Percentiles rank a stretch among this genome's conserved stretches.
Evolutionary conservation across 2,888 invertebrate species (phyloP).

Genomic region (Coleophora deauratella): DNA sequence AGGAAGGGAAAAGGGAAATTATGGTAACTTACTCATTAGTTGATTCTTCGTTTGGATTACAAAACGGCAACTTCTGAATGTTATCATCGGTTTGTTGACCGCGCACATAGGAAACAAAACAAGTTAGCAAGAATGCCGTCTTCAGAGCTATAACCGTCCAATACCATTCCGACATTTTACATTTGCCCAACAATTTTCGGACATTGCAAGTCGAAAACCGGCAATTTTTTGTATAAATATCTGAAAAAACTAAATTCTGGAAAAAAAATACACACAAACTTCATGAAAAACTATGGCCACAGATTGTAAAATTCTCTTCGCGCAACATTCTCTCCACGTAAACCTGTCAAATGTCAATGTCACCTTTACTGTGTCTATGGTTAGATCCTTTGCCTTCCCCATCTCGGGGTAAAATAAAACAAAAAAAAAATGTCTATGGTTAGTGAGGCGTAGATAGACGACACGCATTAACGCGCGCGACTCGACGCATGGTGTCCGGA

Average conservation of each 20-base stretch:
- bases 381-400: not conserved
- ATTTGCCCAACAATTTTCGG: conserved; percentile 48
- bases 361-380: not conserved
- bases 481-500: too few relatives aligned
- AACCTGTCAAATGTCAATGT: not conserved
- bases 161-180: conserved; percentile 66
- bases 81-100: conserved; percentile 50
- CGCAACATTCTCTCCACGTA: not conserved
- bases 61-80: conserved; percentile 59
- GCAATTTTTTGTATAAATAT: conserved; percentile 27
- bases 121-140: conserved; percentile 46
- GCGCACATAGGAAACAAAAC: conserved; percentile 36
- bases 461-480: too few relatives aligned
- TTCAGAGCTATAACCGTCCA: conserved; percentile 56
- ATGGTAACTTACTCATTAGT: conserved; percentile 49
- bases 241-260: conserved; percentile 48
- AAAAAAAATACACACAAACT: conserved; percentile 30
- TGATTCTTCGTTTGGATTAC: conserved; percentile 52
- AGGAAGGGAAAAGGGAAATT: too few relatives aligned
- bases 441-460: too few relatives aligned
- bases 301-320: not conserved
- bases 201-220: conserved; percentile 46
- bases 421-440: too few relatives aligned
- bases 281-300: not conserved
- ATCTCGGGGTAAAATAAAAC: too few relatives aligned